Conservation (phyloP, 2,113 vertebrate genomes). For the Rattus norvegicus region DNA sequence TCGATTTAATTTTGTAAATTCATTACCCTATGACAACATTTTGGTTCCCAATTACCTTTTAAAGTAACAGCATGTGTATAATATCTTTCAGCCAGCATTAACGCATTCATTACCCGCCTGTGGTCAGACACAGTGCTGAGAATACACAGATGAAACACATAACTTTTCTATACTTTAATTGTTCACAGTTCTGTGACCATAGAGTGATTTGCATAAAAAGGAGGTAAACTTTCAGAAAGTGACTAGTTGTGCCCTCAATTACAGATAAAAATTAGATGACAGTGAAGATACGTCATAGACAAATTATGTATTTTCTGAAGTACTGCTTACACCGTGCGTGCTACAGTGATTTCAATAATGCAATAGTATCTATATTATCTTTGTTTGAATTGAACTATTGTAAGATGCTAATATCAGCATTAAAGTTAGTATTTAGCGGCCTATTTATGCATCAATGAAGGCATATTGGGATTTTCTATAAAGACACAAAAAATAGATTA, state of each 20-base stretch:
- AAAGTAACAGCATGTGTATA: neutral
- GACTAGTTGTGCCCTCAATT: neutral
- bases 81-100: neutral
- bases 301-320: neutral
- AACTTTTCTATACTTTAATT: neutral
- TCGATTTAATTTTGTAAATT: conserved; percentile 42
- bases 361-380: neutral
- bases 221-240: neutral
- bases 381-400: neutral
- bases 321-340: neutral
- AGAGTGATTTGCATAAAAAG: neutral
- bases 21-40: neutral
- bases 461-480: neutral
- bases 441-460: conserved; percentile 5
- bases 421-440: neutral
- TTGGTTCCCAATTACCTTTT: conserved; percentile 40
- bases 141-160: neutral
- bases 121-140: neutral
- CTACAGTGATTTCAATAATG: conserved; percentile 28
- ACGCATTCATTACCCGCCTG: neutral
- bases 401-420: neutral
- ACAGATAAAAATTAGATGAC: neutral
- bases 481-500: neutral
- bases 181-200: neutral
- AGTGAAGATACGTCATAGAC: neutral